Evolutionary conservation across 2,113 vertebrate species (phyloP).

Genomic region (Saccopteryx leptura): DNA sequence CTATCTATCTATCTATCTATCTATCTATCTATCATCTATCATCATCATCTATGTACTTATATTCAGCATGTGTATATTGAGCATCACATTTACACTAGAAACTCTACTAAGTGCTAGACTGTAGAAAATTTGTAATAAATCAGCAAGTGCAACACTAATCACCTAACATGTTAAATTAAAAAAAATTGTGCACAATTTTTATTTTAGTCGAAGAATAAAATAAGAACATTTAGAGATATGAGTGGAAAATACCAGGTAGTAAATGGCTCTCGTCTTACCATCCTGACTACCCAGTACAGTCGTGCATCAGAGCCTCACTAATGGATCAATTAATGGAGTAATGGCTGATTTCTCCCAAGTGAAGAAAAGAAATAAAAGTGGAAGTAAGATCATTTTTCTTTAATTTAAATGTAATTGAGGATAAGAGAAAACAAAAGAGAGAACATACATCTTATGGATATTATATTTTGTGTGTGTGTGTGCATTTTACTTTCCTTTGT

Average conservation of each 20-base stretch:
- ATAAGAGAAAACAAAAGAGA: slow-evolving; percentile 8
- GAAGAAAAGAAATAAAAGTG: background rate
- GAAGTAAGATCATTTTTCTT: background rate
- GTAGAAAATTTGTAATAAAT: background rate
- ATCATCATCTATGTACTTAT: background rate
- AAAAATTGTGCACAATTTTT: background rate
- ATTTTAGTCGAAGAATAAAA: slow-evolving; percentile 24
- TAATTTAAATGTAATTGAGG: background rate
- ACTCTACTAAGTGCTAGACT: background rate
- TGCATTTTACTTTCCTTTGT: background rate
- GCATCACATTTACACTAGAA: background rate
- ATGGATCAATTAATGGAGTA: slow-evolving; percentile 9
- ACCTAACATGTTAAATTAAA: slow-evolving; percentile 29
- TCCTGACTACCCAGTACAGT: background rate
- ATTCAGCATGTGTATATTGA: background rate
- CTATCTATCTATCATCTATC: background rate
- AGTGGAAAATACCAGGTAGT: background rate
- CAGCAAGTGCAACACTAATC: background rate
- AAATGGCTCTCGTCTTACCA: slow-evolving; percentile 35
- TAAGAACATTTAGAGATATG: background rate
- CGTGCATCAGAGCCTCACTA: background rate
- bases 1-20: background rate
- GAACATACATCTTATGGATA: background rate
- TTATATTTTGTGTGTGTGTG: background rate
- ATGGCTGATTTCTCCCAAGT: slow-evolving; percentile 41